These are phyloP conservation scores for Chrysolina haemoptera DNA, from an alignment of 2,888 invertebrate species.

Conservation along the genomic window DNA sequence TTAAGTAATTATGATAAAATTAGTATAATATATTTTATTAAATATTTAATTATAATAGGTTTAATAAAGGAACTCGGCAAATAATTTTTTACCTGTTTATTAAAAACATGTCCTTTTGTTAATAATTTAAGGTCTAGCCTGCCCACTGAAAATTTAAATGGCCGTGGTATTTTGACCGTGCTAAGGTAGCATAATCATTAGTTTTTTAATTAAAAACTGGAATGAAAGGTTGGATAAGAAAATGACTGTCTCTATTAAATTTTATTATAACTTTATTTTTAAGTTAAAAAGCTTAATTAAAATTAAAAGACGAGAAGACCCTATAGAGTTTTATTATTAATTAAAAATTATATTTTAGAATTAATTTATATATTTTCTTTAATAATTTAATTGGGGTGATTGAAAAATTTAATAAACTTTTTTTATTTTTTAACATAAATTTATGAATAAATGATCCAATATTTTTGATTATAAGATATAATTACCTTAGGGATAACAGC, in stretches of 20 bases:
- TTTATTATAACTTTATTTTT: slow-evolving; percentile 72
- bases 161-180: slow-evolving; percentile 86
- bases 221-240: slow-evolving; percentile 83
- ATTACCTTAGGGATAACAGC: slow-evolving; percentile 91
- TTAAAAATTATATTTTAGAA: slow-evolving; percentile 63
- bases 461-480: slow-evolving; percentile 77
- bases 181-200: slow-evolving; percentile 87
- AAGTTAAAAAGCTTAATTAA: slow-evolving; percentile 79
- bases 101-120: slow-evolving; percentile 81
- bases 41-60: slow-evolving; percentile 60
- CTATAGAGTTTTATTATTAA: slow-evolving; percentile 78
- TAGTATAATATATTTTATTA: slow-evolving; percentile 70
- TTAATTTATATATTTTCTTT: slow-evolving; percentile 59
- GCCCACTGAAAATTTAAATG: slow-evolving; percentile 79
- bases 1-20: slow-evolving; percentile 75
- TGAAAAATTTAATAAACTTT: slow-evolving; percentile 75
- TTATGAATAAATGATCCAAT: slow-evolving; percentile 48
- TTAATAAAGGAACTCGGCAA: slow-evolving; percentile 78
- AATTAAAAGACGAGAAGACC: slow-evolving; percentile 84
- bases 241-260: slow-evolving; percentile 75
- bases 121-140: slow-evolving; percentile 77
- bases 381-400: slow-evolving; percentile 78
- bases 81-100: slow-evolving; percentile 80
- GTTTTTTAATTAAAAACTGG: slow-evolving; percentile 85
- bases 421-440: slow-evolving; percentile 68